Conservation (phyloP, 1,140 invertebrate genomes). For the Arctopsyche grandis region DNA sequence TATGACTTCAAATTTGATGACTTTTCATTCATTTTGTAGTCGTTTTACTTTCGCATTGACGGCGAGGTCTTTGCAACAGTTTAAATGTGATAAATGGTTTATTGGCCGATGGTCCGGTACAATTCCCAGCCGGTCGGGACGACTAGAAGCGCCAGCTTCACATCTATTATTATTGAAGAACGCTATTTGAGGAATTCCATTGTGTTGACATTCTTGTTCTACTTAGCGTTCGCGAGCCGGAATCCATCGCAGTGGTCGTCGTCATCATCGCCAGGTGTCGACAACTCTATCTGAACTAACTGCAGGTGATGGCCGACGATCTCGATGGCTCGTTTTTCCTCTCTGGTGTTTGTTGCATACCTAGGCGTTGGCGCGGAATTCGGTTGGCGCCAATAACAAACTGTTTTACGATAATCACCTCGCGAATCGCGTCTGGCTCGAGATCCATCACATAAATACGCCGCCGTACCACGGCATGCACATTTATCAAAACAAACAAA, state of each 20-base stretch:
- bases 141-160: not conserved
- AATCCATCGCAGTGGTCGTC: constrained; percentile 46
- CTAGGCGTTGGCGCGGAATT: constrained; percentile 16
- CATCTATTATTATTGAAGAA: constrained; percentile 49
- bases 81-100: too few species aligned
- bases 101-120: not conserved
- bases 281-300: not conserved
- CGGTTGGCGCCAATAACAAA: constrained; percentile 13
- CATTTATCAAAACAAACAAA: too few species aligned
- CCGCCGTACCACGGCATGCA: too few species aligned
- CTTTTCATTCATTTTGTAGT: too few species aligned
- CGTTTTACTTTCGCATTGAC: too few species aligned
- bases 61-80: too few species aligned
- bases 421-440: not conserved
- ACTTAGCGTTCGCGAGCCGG: constrained; percentile 44
- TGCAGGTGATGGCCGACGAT: not conserved
- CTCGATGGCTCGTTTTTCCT: constrained; percentile 14
- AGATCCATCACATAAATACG: not conserved
- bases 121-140: constrained; percentile 5
- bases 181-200: constrained; percentile 52
- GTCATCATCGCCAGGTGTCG: constrained; percentile 30
- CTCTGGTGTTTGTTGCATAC: not conserved
- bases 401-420: constrained; percentile 11
- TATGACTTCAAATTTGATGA: too few species aligned
- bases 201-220: constrained; percentile 53